Evolutionary conservation across 2,113 vertebrate species (phyloP).

Genomic region (Lates calcarifer): DNA sequence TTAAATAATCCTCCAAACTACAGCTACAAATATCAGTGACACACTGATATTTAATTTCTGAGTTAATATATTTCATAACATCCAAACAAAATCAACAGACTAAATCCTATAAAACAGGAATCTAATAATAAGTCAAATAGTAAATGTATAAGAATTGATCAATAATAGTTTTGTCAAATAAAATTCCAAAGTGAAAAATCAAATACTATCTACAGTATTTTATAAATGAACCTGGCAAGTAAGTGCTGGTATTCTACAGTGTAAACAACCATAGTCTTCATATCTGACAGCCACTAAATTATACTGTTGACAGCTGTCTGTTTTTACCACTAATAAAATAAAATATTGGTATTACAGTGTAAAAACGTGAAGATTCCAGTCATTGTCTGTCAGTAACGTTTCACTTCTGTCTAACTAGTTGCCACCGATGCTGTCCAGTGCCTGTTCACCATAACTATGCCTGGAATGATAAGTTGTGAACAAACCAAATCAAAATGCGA

Average conservation of each 20-base stretch:
- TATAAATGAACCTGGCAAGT: too few species aligned
- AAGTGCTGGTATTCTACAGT: too few species aligned
- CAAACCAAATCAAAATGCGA: slow-evolving; percentile 31
- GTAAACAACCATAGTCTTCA: not conserved
- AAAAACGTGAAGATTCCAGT: not conserved
- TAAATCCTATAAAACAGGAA: not conserved
- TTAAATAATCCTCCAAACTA: not conserved
- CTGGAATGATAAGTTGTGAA: slow-evolving; percentile 40
- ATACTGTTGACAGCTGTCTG: not conserved
- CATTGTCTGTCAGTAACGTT: not conserved
- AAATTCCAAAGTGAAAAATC: not conserved
- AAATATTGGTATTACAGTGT: not conserved
- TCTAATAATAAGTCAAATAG: not conserved
- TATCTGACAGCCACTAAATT: not conserved
- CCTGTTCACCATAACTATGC: slow-evolving; percentile 37
- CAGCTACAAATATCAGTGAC: not conserved
- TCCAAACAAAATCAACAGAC: not conserved
- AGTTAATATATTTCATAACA: too few species aligned
- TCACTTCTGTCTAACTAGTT: not conserved
- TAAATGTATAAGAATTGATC: not conserved
- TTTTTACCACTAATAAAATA: not conserved
- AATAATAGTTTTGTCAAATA: not conserved
- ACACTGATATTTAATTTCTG: not conserved
- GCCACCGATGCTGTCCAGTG: not conserved
- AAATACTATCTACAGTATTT: not conserved